Conservation (phyloP, 2,113 vertebrate genomes). For the Malurus elegans region DNA sequence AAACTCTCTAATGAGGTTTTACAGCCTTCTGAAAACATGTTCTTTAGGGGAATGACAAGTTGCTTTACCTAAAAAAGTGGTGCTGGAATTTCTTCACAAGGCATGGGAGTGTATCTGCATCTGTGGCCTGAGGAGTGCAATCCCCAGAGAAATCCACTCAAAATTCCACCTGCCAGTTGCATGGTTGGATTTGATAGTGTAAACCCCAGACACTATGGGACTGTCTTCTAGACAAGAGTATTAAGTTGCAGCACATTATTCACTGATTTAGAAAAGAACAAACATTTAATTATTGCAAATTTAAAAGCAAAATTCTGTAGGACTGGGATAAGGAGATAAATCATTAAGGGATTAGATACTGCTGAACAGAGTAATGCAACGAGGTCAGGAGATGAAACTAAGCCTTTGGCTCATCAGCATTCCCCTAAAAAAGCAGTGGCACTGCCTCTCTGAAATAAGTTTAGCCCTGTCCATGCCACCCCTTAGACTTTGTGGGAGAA, state of each 20-base stretch:
- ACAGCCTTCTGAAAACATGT: neutral
- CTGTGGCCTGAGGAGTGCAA: neutral
- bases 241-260: slow-evolving; percentile 32
- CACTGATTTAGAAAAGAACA: slow-evolving; percentile 45
- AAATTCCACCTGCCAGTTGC: neutral
- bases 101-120: neutral
- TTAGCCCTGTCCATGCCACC: neutral
- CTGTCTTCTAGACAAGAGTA: slow-evolving; percentile 13
- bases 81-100: neutral
- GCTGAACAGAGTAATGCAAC: slow-evolving; percentile 21
- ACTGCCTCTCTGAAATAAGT: neutral
- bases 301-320: slow-evolving; percentile 58
- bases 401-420: slow-evolving; percentile 4
- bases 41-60: neutral
- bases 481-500: neutral
- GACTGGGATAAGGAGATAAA: slow-evolving; percentile 28
- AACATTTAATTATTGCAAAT: slow-evolving; percentile 65
- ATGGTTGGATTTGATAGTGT: neutral
- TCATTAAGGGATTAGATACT: slow-evolving; percentile 14
- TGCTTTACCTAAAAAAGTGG: neutral
- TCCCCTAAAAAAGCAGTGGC: neutral
- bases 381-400: slow-evolving; percentile 25
- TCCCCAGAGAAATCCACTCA: neutral
- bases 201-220: neutral
- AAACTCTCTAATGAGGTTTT: neutral